These are phyloP conservation scores for Xiphydria camelus DNA, from an alignment of 2,888 invertebrate species.

Conservation along the genomic window DNA sequence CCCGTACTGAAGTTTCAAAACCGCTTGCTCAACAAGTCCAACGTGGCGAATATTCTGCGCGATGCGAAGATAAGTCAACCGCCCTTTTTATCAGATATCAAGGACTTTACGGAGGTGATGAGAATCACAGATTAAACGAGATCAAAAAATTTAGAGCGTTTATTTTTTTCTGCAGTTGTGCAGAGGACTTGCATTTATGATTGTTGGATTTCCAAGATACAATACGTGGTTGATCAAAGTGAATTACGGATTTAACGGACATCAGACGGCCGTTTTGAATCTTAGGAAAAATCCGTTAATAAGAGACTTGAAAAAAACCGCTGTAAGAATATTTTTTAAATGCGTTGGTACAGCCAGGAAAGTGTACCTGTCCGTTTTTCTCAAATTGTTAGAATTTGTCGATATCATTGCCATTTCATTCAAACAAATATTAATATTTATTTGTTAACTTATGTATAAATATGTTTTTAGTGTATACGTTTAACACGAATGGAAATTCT, in stretches of 20 bases:
- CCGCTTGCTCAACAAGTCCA: constrained; percentile 27
- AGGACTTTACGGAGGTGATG: constrained; percentile 22
- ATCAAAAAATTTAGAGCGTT: too few species aligned
- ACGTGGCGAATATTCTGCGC: constrained; percentile 23
- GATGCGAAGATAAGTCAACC: constrained; percentile 24
- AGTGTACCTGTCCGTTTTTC: too few species aligned
- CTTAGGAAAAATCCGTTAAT: constrained; percentile 4
- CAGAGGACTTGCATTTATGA: constrained; percentile 23
- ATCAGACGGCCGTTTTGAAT: constrained; percentile 24
- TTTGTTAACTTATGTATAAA: too few species aligned
- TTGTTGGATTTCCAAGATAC: constrained; percentile 16
- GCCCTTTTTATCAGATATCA: constrained; percentile 20
- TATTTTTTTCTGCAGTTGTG: constrained; percentile 20
- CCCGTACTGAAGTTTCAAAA: constrained; percentile 26
- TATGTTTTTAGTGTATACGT: too few species aligned
- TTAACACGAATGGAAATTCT: too few species aligned
- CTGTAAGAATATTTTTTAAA: not conserved
- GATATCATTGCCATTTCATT: too few species aligned
- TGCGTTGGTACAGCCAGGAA: too few species aligned
- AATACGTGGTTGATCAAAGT: constrained; percentile 29
- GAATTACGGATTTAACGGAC: constrained; percentile 29
- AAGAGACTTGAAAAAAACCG: constrained; percentile 1
- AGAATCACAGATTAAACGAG: not conserved
- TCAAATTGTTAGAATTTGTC: too few species aligned
- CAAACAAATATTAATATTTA: too few species aligned